Evolutionary conservation across 1,140 invertebrate species (phyloP), one percentile per base, ranked within the genome.

Genomic region (Drosophila nigromelanica): DNA sequence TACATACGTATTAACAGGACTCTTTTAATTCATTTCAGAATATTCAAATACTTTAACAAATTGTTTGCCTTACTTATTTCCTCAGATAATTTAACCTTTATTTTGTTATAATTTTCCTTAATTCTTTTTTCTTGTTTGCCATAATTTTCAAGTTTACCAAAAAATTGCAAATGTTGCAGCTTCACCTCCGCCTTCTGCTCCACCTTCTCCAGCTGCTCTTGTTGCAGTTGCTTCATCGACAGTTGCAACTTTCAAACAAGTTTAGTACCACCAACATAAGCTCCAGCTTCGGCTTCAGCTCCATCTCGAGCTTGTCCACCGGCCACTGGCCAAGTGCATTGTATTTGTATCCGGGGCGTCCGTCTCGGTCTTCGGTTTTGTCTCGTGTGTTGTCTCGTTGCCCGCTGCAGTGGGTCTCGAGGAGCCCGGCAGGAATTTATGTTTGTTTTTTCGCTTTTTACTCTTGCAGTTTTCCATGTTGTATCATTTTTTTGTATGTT

Each of bases 171-270:
- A 63, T 67, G 68, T 56, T 77, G 63, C 48, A 33, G 45, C 27
- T 37, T 3, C 43, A 14, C 7, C 33, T 21, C 39, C 35, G 21
- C 68, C 45, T 50, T 15, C 62, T 43, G 48, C 55, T 39, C 11
- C 48, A n/a, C 18, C 48, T 47, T 24, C 48, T 59, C 24, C 61
- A 50, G 64, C 43, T 54, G 48, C 39, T 43, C 40, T 70, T 70
- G 67, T 42, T 70, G 56, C 67, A 54, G 68, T 71, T 71, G 60
- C 59, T 12, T 45, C 63, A 47, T 47, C 48, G 54, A 54, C 78
- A 72, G 82, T 87, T 87, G 78, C 82, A 85, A 85, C 78, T 85
- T 85, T 85, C 81, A 85, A 85, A 85, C 81, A 79, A 81, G 81
- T 85, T 85, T 85, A 78, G 77, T 76, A 76, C 80, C 68, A 60